Conservation (phyloP, 2,797 vertebrate species). For the Hemitrygon akajei region DNA sequence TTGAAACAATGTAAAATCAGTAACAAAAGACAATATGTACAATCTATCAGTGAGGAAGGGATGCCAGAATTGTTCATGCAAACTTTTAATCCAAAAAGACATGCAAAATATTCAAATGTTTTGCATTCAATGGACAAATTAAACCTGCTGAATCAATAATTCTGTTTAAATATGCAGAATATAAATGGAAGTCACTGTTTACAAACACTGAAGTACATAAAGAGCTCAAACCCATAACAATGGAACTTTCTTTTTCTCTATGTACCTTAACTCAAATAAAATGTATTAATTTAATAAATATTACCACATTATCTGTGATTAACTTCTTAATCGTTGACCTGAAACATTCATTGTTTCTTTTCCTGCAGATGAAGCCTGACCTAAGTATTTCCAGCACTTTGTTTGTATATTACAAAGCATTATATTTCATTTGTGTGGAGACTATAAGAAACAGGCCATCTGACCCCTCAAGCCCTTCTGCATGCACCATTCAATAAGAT, state of each 20-base stretch:
- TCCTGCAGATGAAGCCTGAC: too few relatives aligned
- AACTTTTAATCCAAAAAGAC: neutral
- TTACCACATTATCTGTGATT: neutral
- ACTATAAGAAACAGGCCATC: too few relatives aligned
- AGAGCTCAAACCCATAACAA: too few relatives aligned
- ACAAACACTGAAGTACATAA: neutral
- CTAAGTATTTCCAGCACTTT: too few relatives aligned
- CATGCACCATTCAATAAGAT: too few relatives aligned
- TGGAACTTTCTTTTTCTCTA: neutral
- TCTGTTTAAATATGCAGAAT: neutral
- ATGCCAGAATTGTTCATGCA: neutral
- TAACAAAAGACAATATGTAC: neutral
- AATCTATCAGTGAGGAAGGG: too few relatives aligned
- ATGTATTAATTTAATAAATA: constrained; percentile 23
- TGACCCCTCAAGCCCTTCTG: too few relatives aligned
- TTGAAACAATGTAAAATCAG: neutral
- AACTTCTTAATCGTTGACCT: neutral
- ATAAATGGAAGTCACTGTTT: neutral
- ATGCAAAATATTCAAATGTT: neutral
- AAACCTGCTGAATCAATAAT: neutral
- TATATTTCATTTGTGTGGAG: neutral
- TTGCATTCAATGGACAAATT: constrained; percentile 13
- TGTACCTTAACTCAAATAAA: neutral
- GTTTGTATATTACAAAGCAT: too few relatives aligned
- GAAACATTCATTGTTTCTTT: too few relatives aligned